These are phyloP conservation scores for Notarius quadriscutis DNA, from an alignment of 2,113 vertebrate species.

Conservation along the genomic window DNA sequence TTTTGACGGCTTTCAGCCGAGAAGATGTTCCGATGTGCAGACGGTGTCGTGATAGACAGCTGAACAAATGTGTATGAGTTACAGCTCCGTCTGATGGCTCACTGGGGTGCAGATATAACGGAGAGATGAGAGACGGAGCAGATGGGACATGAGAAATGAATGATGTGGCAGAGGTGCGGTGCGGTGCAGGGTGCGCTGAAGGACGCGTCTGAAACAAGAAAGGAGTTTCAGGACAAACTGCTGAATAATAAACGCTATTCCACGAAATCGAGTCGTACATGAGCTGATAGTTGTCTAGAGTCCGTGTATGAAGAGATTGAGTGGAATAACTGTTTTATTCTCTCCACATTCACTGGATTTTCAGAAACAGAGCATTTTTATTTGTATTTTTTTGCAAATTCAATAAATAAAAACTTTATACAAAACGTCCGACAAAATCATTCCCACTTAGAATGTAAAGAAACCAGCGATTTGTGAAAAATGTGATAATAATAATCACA, in stretches of 20 bases:
- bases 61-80: conserved; percentile 11
- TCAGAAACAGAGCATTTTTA: too few species aligned
- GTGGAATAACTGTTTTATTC: too few species aligned
- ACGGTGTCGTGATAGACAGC: neutral
- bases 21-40: conserved; percentile 3
- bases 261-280: too few species aligned
- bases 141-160: conserved; percentile 31
- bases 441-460: too few species aligned
- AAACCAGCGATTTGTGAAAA: too few species aligned
- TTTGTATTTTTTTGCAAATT: too few species aligned
- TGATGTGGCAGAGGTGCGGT: neutral
- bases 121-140: conserved; percentile 3
- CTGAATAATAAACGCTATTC: neutral
- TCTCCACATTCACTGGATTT: too few species aligned
- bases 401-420: too few species aligned
- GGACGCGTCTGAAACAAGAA: neutral
- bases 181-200: neutral
- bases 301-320: too few species aligned
- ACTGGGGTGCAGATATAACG: conserved; percentile 1
- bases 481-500: too few species aligned
- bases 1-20: neutral
- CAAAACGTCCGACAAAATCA: too few species aligned
- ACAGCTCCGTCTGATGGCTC: neutral
- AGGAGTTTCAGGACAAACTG: neutral
- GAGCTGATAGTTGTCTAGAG: too few species aligned